These are phyloP conservation scores for Corythornis madagascariensis DNA, from an alignment of 2,113 vertebrate species.

Conservation along the genomic window DNA sequence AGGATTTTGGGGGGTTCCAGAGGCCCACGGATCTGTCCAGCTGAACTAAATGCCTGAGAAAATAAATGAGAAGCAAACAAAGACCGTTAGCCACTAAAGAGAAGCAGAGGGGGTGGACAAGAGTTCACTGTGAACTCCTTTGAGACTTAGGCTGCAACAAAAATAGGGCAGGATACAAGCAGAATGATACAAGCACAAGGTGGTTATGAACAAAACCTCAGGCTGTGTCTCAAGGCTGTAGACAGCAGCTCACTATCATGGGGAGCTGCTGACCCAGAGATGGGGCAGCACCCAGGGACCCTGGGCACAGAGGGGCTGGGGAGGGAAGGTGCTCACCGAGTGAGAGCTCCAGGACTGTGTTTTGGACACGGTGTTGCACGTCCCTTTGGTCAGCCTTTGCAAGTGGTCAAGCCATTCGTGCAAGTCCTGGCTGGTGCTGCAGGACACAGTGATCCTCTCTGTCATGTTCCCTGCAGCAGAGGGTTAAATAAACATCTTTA, in stretches of 20 bases:
- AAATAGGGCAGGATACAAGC: neutral
- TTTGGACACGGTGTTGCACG: constrained; percentile 80
- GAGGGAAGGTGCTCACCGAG: constrained; percentile 55
- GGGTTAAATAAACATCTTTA: neutral
- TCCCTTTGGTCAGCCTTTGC: constrained; percentile 85
- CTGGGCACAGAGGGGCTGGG: neutral
- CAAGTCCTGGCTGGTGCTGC: constrained; percentile 85
- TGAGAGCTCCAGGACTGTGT: constrained; percentile 75
- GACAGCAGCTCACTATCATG: neutral
- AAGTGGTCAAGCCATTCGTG: constrained; percentile 96
- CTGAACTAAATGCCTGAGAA: constrained; percentile 79
- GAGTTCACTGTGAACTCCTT: neutral
- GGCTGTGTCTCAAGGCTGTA: neutral
- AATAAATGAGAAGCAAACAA: constrained; percentile 74
- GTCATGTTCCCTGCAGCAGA: constrained; percentile 77
- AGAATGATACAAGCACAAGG: neutral
- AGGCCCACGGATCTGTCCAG: constrained; percentile 81
- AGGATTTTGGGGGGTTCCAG: constrained; percentile 92
- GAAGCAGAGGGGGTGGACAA: neutral
- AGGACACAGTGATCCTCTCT: constrained; percentile 88
- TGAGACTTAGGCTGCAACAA: neutral
- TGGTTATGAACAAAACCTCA: neutral
- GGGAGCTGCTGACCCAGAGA: neutral
- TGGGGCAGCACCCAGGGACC: neutral
- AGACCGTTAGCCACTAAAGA: constrained; percentile 17